Conservation (phyloP, 2,113 vertebrate genomes). For the Forbesichthys papilliferus region DNA sequence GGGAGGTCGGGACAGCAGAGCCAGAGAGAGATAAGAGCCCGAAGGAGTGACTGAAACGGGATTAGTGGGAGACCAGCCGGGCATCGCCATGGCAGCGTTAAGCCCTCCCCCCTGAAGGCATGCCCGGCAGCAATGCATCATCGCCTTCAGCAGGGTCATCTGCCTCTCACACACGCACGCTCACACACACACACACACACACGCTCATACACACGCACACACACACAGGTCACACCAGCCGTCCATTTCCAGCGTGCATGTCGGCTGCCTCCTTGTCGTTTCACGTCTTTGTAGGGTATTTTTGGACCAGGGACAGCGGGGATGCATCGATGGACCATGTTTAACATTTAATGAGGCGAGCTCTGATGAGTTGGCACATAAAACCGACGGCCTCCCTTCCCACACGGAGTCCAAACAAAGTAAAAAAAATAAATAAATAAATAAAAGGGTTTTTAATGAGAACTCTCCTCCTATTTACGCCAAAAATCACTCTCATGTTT, state of each 20-base stretch:
- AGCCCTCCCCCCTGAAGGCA: constrained; percentile 65
- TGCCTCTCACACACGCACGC: neutral
- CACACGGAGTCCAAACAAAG: constrained; percentile 60
- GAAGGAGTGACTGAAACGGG: constrained; percentile 75
- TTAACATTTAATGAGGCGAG: constrained; percentile 70
- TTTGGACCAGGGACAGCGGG: constrained; percentile 39
- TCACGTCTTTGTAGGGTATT: constrained; percentile 49
- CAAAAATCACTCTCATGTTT: constrained; percentile 49
- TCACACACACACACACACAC: constrained; percentile 18
- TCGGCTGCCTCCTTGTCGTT: constrained; percentile 48
- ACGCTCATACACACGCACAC: constrained; percentile 22
- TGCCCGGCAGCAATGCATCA: constrained; percentile 53
- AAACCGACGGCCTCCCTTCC: constrained; percentile 53
- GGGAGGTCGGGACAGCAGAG: constrained; percentile 53
- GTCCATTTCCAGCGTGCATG: neutral
- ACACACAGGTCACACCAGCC: neutral
- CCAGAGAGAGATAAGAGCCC: constrained; percentile 72
- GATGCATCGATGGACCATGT: constrained; percentile 64
- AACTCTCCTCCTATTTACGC: constrained; percentile 64
- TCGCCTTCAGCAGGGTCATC: constrained; percentile 48
- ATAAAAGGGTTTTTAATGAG: constrained; percentile 64
- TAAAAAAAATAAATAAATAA: too few species aligned
- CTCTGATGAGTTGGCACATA: constrained; percentile 64
- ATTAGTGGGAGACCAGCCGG: constrained; percentile 72
- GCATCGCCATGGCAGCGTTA: constrained; percentile 66